Evolutionary conservation across 2,888 invertebrate species (phyloP).

Genomic region (Paralinhomoeus sp.): DNA sequence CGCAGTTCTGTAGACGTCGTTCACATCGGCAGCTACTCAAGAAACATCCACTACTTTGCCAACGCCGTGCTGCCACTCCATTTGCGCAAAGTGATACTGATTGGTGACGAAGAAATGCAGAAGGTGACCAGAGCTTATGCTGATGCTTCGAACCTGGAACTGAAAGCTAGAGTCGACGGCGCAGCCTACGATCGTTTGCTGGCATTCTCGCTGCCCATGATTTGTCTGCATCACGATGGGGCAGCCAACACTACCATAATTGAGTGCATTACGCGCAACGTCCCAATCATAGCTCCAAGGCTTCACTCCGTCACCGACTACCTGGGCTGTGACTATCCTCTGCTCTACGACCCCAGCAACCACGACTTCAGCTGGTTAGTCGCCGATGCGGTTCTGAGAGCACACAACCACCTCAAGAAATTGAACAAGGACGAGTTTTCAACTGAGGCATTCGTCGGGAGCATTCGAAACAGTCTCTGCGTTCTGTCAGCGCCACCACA

Average conservation of each 20-base stretch:
- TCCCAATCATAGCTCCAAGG: neutral
- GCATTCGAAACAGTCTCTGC: too few species aligned
- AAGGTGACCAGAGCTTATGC: neutral
- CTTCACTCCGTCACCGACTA: neutral
- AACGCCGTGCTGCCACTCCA: neutral
- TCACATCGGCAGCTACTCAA: neutral
- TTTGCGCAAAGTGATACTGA: neutral
- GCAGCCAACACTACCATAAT: neutral
- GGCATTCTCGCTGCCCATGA: neutral
- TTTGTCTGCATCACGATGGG: neutral
- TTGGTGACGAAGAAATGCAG: neutral
- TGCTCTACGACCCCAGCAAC: neutral
- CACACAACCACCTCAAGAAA: too few species aligned
- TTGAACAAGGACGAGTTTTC: too few species aligned
- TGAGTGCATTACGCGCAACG: neutral
- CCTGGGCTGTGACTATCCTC: neutral
- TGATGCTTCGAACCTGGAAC: too few species aligned
- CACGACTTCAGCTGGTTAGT: neutral
- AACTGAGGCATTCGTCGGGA: too few species aligned
- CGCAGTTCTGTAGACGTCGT: neutral
- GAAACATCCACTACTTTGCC: neutral
- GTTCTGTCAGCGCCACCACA: too few species aligned
- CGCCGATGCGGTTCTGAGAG: too few species aligned
- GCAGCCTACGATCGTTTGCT: neutral
- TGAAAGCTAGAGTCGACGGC: neutral